Base-by-base conservation (phyloP, 2,888 invertebrate genomes). In the Machimus atricapillus region DNA sequence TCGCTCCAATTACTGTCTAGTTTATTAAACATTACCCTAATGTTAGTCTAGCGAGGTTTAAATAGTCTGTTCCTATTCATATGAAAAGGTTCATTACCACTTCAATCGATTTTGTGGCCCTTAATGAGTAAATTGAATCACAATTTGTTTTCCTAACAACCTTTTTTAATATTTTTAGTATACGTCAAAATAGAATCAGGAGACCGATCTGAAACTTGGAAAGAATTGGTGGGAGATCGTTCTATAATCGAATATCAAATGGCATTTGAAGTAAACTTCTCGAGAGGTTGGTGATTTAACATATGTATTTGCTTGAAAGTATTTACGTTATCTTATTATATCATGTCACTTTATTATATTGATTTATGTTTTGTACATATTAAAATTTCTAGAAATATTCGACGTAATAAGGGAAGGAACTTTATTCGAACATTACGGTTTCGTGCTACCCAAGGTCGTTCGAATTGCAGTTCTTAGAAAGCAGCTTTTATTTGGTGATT, bases 361-460 rank as follows among this genome's bases (percentile, higher is more conserved):
- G n/a, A n/a, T n/a, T n/a, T n/a, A n/a, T n/a, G n/a, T n/a, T n/a
- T n/a, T n/a, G n/a, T n/a, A n/a, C 40, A 19, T 40, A 37, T 66
- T 52, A 52, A 74, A 6, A 74, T 76, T 78, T 34, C 0, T 31
- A 89, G 93, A 94, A 4, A 93, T 97, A 40, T 96, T 96, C 89
- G 94, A 95, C 87, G 92, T 95, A 0, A 94, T 96, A 89, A 94
- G 94, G 31, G 96, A 97, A 91, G 95, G 96, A 0, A 96, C 96
- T 91, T 92, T 96, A 1, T 94, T 97, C 93, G 96, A 97, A 90
- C 94, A 94, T 90, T 91, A 96, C 73, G 96, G 96, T 1, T 95
- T 94, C 88, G 90, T 93, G 46, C 89, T 95, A 76, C 94, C 95
- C 0, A 90, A 93, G 0, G 91, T 93, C 2, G 90, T 95, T 23